Base-by-base conservation (phyloP, 2,888 invertebrate species). In the Mythimna ferrago region DNA sequence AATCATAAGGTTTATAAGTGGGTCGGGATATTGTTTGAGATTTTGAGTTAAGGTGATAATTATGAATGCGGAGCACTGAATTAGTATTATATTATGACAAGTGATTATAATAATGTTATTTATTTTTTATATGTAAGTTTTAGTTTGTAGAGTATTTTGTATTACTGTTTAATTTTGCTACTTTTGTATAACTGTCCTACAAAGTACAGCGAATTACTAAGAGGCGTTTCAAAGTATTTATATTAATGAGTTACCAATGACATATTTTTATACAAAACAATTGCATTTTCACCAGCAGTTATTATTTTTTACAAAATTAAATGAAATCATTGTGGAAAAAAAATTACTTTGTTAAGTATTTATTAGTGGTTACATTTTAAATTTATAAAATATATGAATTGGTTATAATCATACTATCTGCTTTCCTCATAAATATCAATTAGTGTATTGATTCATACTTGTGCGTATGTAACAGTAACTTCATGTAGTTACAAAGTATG, bases 41-140 rank as follows among this genome's bases (percentile, higher is more conserved):
- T 73, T 75, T 81, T 81, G 60, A 66, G 73, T 85, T 71, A 67
- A 82, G 65, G 62, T 73, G 73, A 64, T 78, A 26, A 26, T 26
- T 26, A 81, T 63, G 65, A 72, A 73, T 66, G 78, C 75, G 76
- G 73, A 72, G 83, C 71, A 83, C 74, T 77, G 81, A 81, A 75
- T 80, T 83, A 80, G 90, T 90, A 91, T 89, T 90, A 90, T 87
- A 91, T 90, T 87, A 91, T 91, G 85, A 89, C 85, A 91, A 91
- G 90, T 92, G 90, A 92, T 93, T 92, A 87, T 92, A 92, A 90
- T 91, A 92, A 88, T 93, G 94, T 95, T 95, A 95, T 95, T 96
- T 96, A 96, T 95, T 96, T 26, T 93, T 88, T 88, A 86, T 87
- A 83, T 32, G 5, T 93, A 92, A 91, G 91, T 86, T 90, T 90